phyloP scores from a whole-genome alignment of 1,140 invertebrate genomes.

The Oreohelix idahoensis region DNA sequence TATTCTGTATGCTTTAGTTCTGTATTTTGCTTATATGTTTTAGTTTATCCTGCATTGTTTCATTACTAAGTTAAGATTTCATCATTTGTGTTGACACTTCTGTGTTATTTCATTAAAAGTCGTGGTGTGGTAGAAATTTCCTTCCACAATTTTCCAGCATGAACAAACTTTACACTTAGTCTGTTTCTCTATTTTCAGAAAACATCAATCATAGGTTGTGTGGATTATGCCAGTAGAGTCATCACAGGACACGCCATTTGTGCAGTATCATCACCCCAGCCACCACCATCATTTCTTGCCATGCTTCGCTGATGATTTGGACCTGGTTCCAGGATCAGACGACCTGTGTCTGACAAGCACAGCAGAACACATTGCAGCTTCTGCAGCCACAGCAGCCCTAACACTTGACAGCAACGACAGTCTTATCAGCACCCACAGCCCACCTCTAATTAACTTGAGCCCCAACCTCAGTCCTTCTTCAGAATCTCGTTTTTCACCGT shows the following conservation, averaged over 20 bases:
- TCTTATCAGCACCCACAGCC: constrained; percentile 70
- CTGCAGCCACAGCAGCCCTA: constrained; percentile 27
- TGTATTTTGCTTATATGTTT: too few relatives aligned
- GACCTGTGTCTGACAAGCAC: constrained; percentile 31
- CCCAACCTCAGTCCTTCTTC: constrained; percentile 70
- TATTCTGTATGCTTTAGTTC: too few relatives aligned
- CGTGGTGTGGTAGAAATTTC: too few relatives aligned
- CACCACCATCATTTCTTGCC: constrained; percentile 40
- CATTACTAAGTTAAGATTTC: too few relatives aligned
- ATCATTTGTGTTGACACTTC: too few relatives aligned
- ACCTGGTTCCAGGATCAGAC: constrained; percentile 30
- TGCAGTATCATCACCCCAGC: constrained; percentile 34
- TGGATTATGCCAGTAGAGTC: constrained; percentile 45
- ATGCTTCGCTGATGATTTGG: constrained; percentile 39
- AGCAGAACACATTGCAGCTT: constrained; percentile 29
- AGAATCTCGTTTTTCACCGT: constrained; percentile 64
- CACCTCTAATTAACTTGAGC: constrained; percentile 71
- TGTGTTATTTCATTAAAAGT: too few relatives aligned
- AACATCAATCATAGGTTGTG: background rate
- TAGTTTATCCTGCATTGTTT: too few relatives aligned
- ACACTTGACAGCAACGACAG: constrained; percentile 44
- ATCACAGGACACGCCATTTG: constrained; percentile 33
- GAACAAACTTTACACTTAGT: too few relatives aligned
- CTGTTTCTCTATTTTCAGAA: background rate
- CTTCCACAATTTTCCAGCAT: too few relatives aligned